These are phyloP conservation scores for Denticeps clupeoides DNA, from an alignment of 2,797 vertebrate genomes.

Conservation along the genomic window DNA sequence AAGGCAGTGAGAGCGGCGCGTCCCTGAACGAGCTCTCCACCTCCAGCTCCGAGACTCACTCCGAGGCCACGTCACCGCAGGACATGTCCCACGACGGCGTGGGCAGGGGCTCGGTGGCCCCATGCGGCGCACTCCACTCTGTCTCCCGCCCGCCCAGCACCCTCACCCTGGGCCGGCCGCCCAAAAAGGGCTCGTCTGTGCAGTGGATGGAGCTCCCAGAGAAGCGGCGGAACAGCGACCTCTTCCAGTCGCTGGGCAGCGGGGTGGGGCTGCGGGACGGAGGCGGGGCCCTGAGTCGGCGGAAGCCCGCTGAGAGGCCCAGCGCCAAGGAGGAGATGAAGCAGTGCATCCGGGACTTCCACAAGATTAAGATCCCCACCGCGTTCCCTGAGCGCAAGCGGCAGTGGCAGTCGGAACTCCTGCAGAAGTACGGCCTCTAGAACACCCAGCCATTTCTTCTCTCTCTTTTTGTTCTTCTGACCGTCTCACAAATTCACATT, in stretches of 20 bases:
- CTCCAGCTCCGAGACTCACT: constrained; percentile 79
- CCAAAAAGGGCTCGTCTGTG: constrained; percentile 66
- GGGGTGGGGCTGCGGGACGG: constrained; percentile 41
- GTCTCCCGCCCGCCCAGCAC: constrained; percentile 66
- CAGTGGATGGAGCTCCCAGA: constrained; percentile 74
- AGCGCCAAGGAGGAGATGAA: constrained; percentile 79
- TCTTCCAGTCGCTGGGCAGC: constrained; percentile 79
- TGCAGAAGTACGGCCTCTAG: constrained; percentile 78
- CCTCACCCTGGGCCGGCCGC: constrained; percentile 69
- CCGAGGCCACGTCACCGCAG: constrained; percentile 70
- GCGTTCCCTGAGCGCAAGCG: constrained; percentile 77
- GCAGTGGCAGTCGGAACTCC: constrained; percentile 77
- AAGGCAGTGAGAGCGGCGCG: constrained; percentile 79
- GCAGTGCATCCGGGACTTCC: constrained; percentile 79
- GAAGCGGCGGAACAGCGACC: constrained; percentile 80
- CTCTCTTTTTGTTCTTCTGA: no score
- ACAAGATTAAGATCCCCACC: constrained; percentile 76
- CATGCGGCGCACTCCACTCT: constrained; percentile 49
- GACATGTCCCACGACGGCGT: constrained; percentile 46
- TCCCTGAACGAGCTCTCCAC: constrained; percentile 76
- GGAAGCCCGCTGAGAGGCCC: constrained; percentile 72
- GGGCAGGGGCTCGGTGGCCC: constrained; percentile 24
- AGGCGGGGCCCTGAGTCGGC: constrained; percentile 71
- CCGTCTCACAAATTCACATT: no score
- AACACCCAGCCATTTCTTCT: no score